Base-by-base conservation (phyloP, 2,888 invertebrate species). In the Camponotus fellah region DNA sequence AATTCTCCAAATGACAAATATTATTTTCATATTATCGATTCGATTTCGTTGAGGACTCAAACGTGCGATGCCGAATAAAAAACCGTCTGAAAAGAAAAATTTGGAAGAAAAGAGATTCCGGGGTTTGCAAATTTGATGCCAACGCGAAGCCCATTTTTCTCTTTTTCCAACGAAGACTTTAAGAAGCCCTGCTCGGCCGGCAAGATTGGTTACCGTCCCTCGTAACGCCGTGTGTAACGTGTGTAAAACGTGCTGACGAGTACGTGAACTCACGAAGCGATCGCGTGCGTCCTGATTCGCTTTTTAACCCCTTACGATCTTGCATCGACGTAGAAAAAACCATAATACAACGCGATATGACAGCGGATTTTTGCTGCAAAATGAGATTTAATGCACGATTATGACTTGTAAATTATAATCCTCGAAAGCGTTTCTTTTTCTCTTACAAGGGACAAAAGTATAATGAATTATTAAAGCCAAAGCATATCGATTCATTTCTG, bases 271-370 rank as follows among this genome's bases (percentile, higher is more conserved):
- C 56, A 37, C 68, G 43, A 40, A 53, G 68, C 69, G 32, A 58
- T 77, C 68, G 77, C 77, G 77, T 68, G 68, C 60, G 69, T 69
- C 79, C 79, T 37, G 69, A 69, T 79, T 69, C 79, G 49, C 79
- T 79, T 69, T 79, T 69, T 46, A 79, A 69, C 46, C 60, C 60
- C 69, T 79, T 71, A 79, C 17, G 68, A 60, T 34, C 37, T 26
- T 10, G 53, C 58, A n/a, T 46, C 68, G 21, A 60, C 34, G 26
- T 71, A 32, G n/a, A n/a, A 53, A 6, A 53, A 53, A 26, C 26
- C 8, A 76, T 26, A 3, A 49, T 26, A 21, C 17, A 75, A 64
- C 46, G 2, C 34, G 14, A 21, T n/a, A 66, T 21, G n/a, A 68
- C 43, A 56, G 68, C 40, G 32, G 43, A n/a, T 26, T 46, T 21